These are phyloP conservation scores for Syngnathus acus DNA, from an alignment of 2,797 vertebrate species.

Conservation along the genomic window DNA sequence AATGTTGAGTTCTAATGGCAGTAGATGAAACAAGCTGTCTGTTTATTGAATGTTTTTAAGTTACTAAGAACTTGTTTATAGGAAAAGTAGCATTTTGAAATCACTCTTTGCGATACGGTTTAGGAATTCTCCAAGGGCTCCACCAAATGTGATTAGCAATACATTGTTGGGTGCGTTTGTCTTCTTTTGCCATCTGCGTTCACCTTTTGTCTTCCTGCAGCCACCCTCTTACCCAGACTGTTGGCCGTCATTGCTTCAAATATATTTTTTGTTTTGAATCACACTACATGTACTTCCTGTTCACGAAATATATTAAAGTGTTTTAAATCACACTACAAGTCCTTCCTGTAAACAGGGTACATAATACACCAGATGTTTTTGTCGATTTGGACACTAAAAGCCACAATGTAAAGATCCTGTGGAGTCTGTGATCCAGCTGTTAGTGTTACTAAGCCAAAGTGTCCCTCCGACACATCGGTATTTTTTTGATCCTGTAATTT, in stretches of 20 bases:
- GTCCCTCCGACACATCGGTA: conserved; percentile 19
- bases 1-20: not conserved
- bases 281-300: not conserved
- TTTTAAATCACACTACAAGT: not conserved
- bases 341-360: not conserved
- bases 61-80: conserved; percentile 68
- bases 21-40: not conserved
- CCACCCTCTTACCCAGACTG: not conserved
- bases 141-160: conserved; percentile 57
- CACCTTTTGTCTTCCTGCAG: conserved; percentile 46
- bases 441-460: conserved; percentile 31
- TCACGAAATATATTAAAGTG: too few relatives aligned
- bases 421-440: conserved; percentile 11
- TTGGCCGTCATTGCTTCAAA: not conserved
- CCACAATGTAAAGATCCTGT: conserved; percentile 25
- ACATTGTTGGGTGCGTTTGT: conserved; percentile 22
- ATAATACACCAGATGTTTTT: not conserved
- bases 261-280: not conserved
- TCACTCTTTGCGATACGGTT: not conserved
- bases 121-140: conserved; percentile 53
- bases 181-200: conserved; percentile 33
- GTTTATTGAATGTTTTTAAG: conserved; percentile 43
- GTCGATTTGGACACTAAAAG: not conserved
- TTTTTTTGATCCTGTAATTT: conserved; percentile 8
- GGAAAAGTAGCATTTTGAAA: conserved; percentile 31